A percentile compares a stretch with the other conserved stretches of the same genome.
Conservation (phyloP, 2,113 vertebrate species). For the Apaloderma vittatum region DNA sequence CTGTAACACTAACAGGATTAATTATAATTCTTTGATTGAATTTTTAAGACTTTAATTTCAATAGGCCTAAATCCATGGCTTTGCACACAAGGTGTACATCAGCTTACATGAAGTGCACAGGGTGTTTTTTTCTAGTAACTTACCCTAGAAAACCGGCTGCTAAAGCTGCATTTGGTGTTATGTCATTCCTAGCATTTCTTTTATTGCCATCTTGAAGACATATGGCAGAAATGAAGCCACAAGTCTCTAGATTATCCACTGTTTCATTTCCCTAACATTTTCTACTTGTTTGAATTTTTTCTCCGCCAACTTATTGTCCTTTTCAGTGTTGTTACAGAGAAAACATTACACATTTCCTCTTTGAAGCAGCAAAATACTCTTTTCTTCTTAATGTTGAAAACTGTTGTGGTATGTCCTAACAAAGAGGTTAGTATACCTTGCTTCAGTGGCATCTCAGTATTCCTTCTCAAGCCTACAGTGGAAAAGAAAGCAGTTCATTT, state of each 20-base stretch:
- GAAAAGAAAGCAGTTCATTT: not conserved
- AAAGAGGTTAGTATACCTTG: not conserved
- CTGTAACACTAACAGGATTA: not conserved
- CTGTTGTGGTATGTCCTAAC: not conserved
- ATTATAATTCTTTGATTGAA: not conserved
- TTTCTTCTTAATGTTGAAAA: not conserved
- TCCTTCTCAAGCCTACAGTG: not conserved
- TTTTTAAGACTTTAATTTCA: not conserved
- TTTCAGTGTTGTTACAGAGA: not conserved
- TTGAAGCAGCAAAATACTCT: not conserved
- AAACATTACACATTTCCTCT: not conserved
- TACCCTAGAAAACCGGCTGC: fast-evolving
- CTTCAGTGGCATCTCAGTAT: not conserved
- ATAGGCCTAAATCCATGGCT: not conserved
- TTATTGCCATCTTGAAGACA: not conserved
- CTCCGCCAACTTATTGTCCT: fast-evolving
- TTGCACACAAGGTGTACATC: not conserved
- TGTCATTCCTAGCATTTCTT: not conserved
- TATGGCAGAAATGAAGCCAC: not conserved
- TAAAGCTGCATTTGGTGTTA: not conserved
- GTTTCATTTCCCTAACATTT: not conserved
- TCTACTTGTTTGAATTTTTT: not conserved
- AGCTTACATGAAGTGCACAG: not conserved
- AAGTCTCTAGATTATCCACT: not conserved
- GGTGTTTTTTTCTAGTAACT: not conserved